phyloP scores from a whole-genome alignment of 1,140 invertebrate genomes.

The Dendroctonus valens region DNA sequence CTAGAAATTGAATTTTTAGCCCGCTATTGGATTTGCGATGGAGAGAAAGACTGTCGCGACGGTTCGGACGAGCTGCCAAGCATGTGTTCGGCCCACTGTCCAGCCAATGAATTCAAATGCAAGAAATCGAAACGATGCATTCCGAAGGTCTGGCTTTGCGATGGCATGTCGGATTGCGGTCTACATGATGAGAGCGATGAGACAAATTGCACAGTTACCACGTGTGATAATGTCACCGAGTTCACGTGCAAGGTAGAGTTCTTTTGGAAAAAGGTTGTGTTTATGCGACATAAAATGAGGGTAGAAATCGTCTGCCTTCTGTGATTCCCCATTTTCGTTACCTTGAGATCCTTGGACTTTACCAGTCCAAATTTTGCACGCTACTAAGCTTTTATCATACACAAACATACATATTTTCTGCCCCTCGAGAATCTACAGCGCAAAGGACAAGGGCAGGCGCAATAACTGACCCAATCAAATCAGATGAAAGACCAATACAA shows the following conservation, averaged over 20 bases:
- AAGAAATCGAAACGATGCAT: conserved; percentile 63
- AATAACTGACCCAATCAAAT: no score
- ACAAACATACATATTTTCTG: no score
- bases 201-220: conserved; percentile 44
- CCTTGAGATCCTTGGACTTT: no score
- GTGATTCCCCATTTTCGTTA: no score
- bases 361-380: no score
- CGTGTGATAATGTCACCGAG: conserved; percentile 60
- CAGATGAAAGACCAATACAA: no score
- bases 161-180: conserved; percentile 65
- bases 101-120: conserved; percentile 54
- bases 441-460: no score
- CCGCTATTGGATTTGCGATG: conserved; percentile 66
- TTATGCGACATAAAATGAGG: background rate
- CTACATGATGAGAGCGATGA: conserved; percentile 61
- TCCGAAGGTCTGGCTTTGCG: conserved; percentile 70
- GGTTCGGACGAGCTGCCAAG: conserved; percentile 68
- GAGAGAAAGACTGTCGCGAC: conserved; percentile 64
- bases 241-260: conserved; percentile 57
- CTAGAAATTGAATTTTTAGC: conserved; percentile 37
- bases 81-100: no score
- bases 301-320: no score
- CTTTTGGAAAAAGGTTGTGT: no score
- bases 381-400: no score
- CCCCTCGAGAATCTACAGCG: no score